Conservation (phyloP, 2,797 vertebrate species). For the Lutjanus argentimaculatus region DNA sequence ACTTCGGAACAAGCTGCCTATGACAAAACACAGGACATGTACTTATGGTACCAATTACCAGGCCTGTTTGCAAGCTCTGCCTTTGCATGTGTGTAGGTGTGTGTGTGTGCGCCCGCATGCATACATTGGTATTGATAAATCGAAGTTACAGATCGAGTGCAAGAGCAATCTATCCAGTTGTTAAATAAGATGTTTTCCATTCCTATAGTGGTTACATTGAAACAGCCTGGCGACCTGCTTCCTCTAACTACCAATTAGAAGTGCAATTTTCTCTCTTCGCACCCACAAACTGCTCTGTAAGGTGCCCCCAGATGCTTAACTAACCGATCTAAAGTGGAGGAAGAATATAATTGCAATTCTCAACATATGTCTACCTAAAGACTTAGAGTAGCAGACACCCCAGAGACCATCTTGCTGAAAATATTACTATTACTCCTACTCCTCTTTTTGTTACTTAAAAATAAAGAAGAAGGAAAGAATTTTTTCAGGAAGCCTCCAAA, state of each 20-base stretch:
- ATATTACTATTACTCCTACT: background rate
- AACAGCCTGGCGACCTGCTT: constrained; percentile 37
- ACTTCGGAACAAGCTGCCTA: background rate
- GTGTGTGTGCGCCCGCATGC: constrained; percentile 7
- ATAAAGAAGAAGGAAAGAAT: background rate
- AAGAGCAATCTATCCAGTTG: background rate
- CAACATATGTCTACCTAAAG: constrained; percentile 50
- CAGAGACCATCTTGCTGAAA: constrained; percentile 15
- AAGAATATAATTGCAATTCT: constrained; percentile 37
- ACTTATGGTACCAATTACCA: constrained; percentile 11
- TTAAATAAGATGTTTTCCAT: constrained; percentile 46
- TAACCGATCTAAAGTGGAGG: constrained; percentile 27
- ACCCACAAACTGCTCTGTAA: constrained; percentile 39
- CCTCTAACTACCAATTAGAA: constrained; percentile 62
- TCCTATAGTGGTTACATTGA: constrained; percentile 21
- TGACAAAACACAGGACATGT: background rate
- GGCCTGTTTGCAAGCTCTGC: background rate
- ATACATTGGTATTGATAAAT: constrained; percentile 12
- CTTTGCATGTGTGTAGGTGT: background rate
- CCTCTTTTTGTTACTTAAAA: background rate
- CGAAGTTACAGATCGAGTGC: constrained; percentile 12
- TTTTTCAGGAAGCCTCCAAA: background rate
- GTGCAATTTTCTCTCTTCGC: constrained; percentile 28
- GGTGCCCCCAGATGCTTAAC: constrained; percentile 43
- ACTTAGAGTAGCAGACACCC: constrained; percentile 29